Evolutionary conservation across 2,797 vertebrate species (phyloP), one percentile per base, ranked within the genome.

Genomic region (Intellagama lesueurii): DNA sequence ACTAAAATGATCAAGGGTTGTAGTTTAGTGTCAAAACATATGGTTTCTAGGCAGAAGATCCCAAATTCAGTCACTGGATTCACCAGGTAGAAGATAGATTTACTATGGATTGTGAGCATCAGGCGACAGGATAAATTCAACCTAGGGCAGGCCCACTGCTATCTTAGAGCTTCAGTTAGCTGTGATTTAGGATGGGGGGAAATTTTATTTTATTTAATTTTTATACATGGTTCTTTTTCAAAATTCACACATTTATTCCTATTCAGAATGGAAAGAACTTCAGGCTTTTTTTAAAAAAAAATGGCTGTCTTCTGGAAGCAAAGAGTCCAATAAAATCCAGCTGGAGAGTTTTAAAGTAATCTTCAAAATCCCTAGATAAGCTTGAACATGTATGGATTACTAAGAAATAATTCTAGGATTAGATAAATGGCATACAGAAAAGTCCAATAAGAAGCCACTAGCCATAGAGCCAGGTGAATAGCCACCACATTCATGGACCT

Each of bases 221-320:
- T 64, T 64, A 22, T 64, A 64, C 60, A 64, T 81, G 77, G 28
- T 79, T 8, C 52, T 64, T 64, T 22, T 64, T 22, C 19, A 64
- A 64, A 64, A 64, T 64, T 22, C 60, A 22, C 60, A 64, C 19
- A 22, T 64, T 64, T 64, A 14, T 64, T 64, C 60, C 60, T 64
- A 64, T 64, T 64, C 60, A 64, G 16, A 64, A 64, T 64, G 60
- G 14, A 64, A 64, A 64, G 2, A 17, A 64, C 17, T 0, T 3
- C 60, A 64, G 16, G 16, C 60, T 4, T n/a, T 81, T 40, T 40
- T 40, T 40, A 2, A 2, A 40, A 40, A 40, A 40, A 40, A 40
- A 40, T 40, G 40, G 35, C 17, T 60, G 24, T 89, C 77, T 89
- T 89, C 83, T 89, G 69, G 77, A 81, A 66, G 35, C 77, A 80